These are phyloP conservation scores for Hipparchia semele DNA, from an alignment of 2,888 invertebrate genomes.

Conservation along the genomic window DNA sequence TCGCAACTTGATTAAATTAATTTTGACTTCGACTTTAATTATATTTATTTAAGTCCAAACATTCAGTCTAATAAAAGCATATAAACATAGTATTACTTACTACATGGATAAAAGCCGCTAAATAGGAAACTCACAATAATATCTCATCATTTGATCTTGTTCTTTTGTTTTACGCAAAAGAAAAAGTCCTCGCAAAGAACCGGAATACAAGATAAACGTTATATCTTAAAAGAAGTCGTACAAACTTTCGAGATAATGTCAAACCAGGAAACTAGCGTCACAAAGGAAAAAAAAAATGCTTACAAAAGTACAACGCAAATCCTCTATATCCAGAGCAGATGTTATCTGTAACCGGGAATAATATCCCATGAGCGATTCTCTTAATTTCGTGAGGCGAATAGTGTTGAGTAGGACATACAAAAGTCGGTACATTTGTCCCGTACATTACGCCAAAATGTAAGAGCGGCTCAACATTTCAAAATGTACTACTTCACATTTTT, in stretches of 20 bases:
- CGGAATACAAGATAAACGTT: conserved; percentile 29
- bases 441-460: too few relatives aligned
- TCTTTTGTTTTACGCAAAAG: conserved; percentile 24
- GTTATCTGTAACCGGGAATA: conserved; percentile 63
- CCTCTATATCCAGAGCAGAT: conserved; percentile 56
- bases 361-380: conserved; percentile 83
- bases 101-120: neutral
- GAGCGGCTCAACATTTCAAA: too few relatives aligned
- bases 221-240: conserved; percentile 24
- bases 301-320: conserved; percentile 60
- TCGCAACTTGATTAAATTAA: neutral
- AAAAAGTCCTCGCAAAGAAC: conserved; percentile 25
- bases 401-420: too few relatives aligned
- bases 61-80: neutral
- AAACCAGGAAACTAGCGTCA: conserved; percentile 34
- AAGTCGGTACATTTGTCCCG: too few relatives aligned
- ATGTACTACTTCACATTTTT: too few relatives aligned
- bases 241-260: conserved; percentile 30
- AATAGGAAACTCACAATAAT: conserved; percentile 15
- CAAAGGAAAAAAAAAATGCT: conserved; percentile 55
- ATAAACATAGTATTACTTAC: too few relatives aligned
- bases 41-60: neutral
- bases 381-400: conserved; percentile 81
- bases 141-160: conserved; percentile 22
- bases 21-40: neutral